Base-by-base conservation (phyloP, 2,888 invertebrate genomes). In the Agrochola circellaris region DNA sequence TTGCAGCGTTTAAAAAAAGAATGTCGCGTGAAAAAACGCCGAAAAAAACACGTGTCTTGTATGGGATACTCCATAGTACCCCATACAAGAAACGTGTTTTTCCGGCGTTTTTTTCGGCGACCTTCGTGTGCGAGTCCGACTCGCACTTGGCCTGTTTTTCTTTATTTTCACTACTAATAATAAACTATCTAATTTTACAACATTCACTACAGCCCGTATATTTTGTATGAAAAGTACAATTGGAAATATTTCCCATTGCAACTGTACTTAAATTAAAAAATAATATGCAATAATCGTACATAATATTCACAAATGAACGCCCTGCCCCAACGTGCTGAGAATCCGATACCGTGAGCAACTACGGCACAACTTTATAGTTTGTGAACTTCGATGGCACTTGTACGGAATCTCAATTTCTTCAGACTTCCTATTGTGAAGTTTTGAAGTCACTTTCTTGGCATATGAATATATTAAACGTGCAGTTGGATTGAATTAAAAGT, bases 351-450 rank as follows among this genome's bases (percentile, higher is more conserved):
- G 65, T 20, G 75, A 26, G 73, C 58, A 71, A 78, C 71, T 60
- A 87, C 72, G 62, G 78, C 65, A 38, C n/a, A 81, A 78, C 71
- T 85, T 82, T 74, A 84, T 77, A 88, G 81, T 85, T 88, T 86
- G 88, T 84, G 81, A 88, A 85, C 67, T 83, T 62, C 79, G 65
- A 66, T 62, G 69, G 77, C 71, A 81, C 81, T 83, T 81, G 81
- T 51, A 51, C 54, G 72, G 81, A 79, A 87, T 87, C 73, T 69
- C 68, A 85, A 85, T 85, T 81, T 76, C 85, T 78, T 78, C 62
- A 82, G 78, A 72, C 64, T 75, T 78, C 54, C 45, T 51, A 62
- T 70, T 34, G 48, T 60, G 42, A 70, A 75, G 72, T 75, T 82
- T 62, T 48, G 48, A 78, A 75, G n/a, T 61, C 68, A 71, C 61